These are phyloP conservation scores for Priocnemis perturbator DNA, from an alignment of 2,888 invertebrate genomes.

Conservation along the genomic window DNA sequence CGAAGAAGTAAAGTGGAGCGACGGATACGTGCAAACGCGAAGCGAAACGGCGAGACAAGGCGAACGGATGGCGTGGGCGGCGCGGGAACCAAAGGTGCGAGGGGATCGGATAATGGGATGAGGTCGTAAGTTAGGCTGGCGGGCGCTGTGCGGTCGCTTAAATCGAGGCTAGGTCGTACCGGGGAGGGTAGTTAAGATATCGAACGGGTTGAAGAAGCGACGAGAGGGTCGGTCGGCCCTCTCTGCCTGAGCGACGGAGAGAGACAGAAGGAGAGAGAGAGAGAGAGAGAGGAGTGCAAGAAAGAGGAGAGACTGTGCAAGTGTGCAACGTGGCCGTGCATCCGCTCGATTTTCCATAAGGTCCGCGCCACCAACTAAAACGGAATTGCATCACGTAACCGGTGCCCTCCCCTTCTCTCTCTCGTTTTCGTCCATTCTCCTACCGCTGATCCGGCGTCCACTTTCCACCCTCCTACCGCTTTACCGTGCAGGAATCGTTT, in stretches of 20 bases:
- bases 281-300: not conserved
- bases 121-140: conserved; percentile 30
- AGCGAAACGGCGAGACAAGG: too few species aligned
- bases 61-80: not conserved
- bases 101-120: conserved; percentile 39
- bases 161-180: conserved; percentile 43
- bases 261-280: not conserved
- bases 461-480: too few species aligned
- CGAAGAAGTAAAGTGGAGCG: too few species aligned
- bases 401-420: conserved; percentile 22
- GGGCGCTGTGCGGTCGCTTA: conserved; percentile 33
- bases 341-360: conserved; percentile 38
- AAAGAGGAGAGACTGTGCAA: not conserved
- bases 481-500: too few species aligned
- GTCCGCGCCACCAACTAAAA: conserved; percentile 28
- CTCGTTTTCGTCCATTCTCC: not conserved
- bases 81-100: conserved; percentile 21
- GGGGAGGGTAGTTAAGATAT: conserved; percentile 53
- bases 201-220: conserved; percentile 30
- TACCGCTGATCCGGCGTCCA: too few species aligned
- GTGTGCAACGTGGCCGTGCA: too few species aligned
- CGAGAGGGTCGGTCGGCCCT: too few species aligned
- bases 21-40: too few species aligned
- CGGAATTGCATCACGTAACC: conserved; percentile 42
- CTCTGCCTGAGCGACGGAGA: too few species aligned